Conservation (phyloP, 2,113 vertebrate genomes). For the Hepsetus odoe region DNA sequence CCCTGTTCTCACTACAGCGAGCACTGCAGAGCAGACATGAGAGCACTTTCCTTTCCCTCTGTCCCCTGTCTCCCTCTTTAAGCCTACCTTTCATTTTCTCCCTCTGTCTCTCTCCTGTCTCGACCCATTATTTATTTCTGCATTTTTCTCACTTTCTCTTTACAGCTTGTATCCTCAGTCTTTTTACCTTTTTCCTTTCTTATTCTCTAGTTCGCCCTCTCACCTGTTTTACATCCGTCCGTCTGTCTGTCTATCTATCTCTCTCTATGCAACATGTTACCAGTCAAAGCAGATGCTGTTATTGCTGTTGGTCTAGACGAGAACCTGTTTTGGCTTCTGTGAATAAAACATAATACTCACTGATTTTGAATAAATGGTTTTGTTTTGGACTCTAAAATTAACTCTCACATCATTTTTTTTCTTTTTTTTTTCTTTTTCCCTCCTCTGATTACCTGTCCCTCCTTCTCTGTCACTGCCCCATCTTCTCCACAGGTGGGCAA, state of each 20-base stretch:
- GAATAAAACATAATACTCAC: conserved; percentile 17
- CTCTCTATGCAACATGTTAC: conserved; percentile 1
- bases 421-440: background rate
- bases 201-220: background rate
- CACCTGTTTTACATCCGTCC: background rate
- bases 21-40: conserved; percentile 3
- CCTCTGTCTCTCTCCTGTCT: no score
- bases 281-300: conserved; percentile 6
- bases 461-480: background rate
- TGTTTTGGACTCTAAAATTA: conserved; percentile 16
- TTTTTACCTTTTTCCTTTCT: background rate
- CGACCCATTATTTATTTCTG: no score
- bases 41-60: background rate
- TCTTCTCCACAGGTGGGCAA: conserved; percentile 75
- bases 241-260: background rate
- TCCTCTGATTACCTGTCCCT: background rate
- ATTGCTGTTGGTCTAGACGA: background rate
- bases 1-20: conserved; percentile 28
- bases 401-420: background rate
- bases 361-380: background rate
- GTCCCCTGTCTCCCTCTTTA: background rate
- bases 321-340: background rate
- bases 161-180: background rate
- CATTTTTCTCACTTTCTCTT: background rate
- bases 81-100: background rate